Evolutionary conservation across 2,888 invertebrate species (phyloP), one percentile per base, ranked within the genome.

Genomic region (Caenorhabditis sulstoni): DNA sequence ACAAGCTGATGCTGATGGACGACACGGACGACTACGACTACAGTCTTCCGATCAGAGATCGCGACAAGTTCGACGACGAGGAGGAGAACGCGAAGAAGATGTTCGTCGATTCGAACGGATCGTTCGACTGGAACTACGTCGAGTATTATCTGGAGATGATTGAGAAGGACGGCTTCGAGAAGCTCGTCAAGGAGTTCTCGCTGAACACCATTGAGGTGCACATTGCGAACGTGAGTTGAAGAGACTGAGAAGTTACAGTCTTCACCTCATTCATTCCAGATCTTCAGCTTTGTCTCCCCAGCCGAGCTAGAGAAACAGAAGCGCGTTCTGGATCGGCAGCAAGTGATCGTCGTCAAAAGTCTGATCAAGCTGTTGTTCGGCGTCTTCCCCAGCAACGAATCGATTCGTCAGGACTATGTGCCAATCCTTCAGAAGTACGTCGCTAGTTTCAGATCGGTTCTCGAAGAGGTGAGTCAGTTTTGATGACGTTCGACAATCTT

Each of bases 11-110:
- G 57, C 2, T 70, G 49, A 78, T 78, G 61, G 67, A 78, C 62
- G 61, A 78, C 8, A 5, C 49, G 8, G 78, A 78, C 23, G 78
- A 78, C 55, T 78, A 71, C 18, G 78, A 78, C 23, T 78, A 78
- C 35, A 22, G 44, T 9, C 1, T 44, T 14, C 47, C 58, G 8
- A 55, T n/a, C 1, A 39, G 18, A 7, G 29, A 29, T 9, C 18
- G 66, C 45, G 66, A 66, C 22, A 53, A 23, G 12, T 53, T 75
- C 20, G 75, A 75, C 22, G 75, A 75, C 14, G 75, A 75, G n/a
- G 75, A 75, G 41, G 75, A 75, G 57, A 62, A 71, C 52, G 66
- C 61, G 18, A 75, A 75, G 52, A 75, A 61, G 41, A 59, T 66
- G 41, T 67, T 78, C 16, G 53, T 62, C 0, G 58, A 71, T 29